These are phyloP conservation scores for Urocolius indicus DNA, from an alignment of 2,113 vertebrate genomes.

Conservation along the genomic window DNA sequence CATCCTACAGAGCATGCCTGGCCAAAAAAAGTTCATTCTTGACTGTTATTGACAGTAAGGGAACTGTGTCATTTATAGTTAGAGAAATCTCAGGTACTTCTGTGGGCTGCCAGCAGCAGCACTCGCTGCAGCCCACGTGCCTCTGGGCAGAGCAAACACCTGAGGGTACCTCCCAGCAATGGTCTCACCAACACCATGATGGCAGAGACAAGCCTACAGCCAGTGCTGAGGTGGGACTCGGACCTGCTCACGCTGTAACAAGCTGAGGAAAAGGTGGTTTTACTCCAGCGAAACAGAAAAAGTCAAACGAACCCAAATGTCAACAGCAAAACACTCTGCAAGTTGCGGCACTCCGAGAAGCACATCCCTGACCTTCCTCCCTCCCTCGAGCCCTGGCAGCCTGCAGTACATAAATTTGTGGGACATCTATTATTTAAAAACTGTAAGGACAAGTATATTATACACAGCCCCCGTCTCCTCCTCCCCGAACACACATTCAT, in stretches of 20 bases:
- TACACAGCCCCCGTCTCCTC: conserved; percentile 68
- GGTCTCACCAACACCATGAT: accelerated
- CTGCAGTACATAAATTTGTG: conserved; percentile 75
- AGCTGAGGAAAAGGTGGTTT: not conserved
- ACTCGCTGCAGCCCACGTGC: not conserved
- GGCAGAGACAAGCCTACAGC: not conserved
- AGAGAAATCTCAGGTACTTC: not conserved
- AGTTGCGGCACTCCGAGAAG: conserved; percentile 58
- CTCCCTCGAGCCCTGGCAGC: conserved; percentile 68
- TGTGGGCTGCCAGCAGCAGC: not conserved
- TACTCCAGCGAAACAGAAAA: not conserved
- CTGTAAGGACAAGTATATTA: conserved; percentile 80
- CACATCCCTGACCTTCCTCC: conserved; percentile 70
- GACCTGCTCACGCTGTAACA: not conserved
- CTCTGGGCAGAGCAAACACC: no score
- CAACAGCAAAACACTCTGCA: conserved; percentile 48
- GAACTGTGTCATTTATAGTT: not conserved
- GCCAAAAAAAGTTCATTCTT: not conserved
- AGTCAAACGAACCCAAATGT: not conserved
- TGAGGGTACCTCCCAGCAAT: not conserved
- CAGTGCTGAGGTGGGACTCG: not conserved
- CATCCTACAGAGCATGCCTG: accelerated
- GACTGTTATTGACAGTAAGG: not conserved
- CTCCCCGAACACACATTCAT: conserved; percentile 79
- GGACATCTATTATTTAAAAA: conserved; percentile 84